These are phyloP conservation scores for Alouatta palliata DNA, from an alignment of 2,113 vertebrate genomes.

Conservation along the genomic window DNA sequence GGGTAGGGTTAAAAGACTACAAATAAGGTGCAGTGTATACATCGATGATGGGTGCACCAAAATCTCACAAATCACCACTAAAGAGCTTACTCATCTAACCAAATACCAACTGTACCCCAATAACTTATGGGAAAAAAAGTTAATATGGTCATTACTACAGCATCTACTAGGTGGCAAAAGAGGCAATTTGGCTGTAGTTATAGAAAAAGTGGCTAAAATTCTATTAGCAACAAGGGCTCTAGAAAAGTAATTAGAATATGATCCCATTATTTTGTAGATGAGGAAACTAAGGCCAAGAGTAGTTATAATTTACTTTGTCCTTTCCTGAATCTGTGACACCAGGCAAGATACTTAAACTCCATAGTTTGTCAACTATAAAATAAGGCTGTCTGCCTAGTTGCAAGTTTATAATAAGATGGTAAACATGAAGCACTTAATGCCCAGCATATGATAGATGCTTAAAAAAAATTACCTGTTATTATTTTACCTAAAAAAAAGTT, in stretches of 20 bases:
- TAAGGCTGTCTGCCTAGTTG: background rate
- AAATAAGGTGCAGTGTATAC: too few relatives aligned
- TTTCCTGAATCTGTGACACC: background rate
- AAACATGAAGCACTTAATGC: background rate
- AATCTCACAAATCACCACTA: too few relatives aligned
- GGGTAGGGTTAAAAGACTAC: too few relatives aligned
- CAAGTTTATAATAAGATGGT: background rate
- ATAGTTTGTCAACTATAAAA: background rate
- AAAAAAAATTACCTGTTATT: background rate
- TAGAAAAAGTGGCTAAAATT: background rate
- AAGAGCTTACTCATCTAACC: too few relatives aligned
- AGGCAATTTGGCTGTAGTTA: background rate
- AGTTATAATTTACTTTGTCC: background rate
- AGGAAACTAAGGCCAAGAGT: background rate
- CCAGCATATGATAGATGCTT: background rate
- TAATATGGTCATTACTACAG: background rate
- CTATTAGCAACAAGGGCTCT: background rate
- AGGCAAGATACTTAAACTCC: background rate
- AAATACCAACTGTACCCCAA: too few relatives aligned
- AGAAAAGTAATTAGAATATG: background rate
- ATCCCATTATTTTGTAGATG: background rate
- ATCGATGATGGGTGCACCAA: too few relatives aligned
- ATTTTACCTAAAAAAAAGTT: background rate
- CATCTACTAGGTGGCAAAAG: constrained; percentile 22
- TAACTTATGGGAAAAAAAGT: too few relatives aligned